Base-by-base conservation (phyloP, 2,797 vertebrate genomes). In the Harpagifer antarcticus region DNA sequence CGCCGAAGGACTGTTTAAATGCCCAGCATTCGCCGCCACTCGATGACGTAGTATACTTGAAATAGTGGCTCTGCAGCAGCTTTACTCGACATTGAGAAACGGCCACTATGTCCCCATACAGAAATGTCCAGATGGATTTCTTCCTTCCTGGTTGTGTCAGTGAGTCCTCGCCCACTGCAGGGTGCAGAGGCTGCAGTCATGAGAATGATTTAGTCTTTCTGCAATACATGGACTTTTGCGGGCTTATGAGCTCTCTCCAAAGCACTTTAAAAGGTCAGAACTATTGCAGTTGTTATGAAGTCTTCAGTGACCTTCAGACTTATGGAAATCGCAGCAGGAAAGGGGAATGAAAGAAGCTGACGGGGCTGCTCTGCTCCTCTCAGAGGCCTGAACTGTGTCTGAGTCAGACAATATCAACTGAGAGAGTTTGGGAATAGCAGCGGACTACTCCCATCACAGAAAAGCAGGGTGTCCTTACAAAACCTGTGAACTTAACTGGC, bases 311-410 rank as follows among this genome's bases (percentile, higher is more conserved):
- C 78, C 61, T 70, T 84, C 55, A 16, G 56, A 53, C 49, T 72
- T 78, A 74, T 74, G 57, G 56, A 80, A 75, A 84, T 81, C 69
- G 33, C 53, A 79, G 69, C 63, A 49, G 56, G 81, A 44, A 17
- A 13, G 60, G 56, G 23, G 78, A 72, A 47, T 45, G 62, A 62
- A 80, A 78, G 55, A 47, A 75, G 74, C 79, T 82, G 79, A 84
- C 72, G 0, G 57, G 20, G 59, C 33, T 19, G 9, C 64, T 62
- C 37, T 56, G 61, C 15, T 68, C 47, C 68, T 74, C 75, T 70
- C 61, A 31, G 58, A 59, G 69, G 45, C 63, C 47, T 5, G 70
- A 57, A 57, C n/a, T 1, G 13, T 2, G 7, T 71, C 58, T 57
- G 66, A 66, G 42, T 63, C 70, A 69, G 56, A 76, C 67, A 65